Percentiles rank a stretch among this genome's conserved stretches.
These are phyloP conservation scores for Pterocles orientalis DNA, from an alignment of 2,113 vertebrate species.

Conservation along the genomic window DNA sequence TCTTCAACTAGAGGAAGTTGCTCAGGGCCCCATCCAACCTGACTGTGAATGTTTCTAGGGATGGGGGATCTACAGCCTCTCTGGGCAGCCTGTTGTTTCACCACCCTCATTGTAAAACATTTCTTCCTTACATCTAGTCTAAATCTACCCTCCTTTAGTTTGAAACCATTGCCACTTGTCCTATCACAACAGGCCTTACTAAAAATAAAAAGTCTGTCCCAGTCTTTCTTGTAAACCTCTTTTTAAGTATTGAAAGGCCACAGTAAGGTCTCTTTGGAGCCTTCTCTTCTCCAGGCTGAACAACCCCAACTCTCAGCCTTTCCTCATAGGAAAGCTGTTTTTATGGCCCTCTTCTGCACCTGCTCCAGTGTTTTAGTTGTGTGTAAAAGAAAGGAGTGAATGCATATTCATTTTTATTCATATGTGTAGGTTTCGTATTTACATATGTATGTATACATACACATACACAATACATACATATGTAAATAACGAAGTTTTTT, in stretches of 20 bases:
- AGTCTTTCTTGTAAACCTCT: not conserved
- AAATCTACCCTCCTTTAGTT: not conserved
- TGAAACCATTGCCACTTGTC: not conserved
- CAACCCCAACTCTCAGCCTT: not conserved
- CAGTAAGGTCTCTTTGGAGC: rapidly evolving
- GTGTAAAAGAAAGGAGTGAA: not conserved
- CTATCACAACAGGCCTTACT: rapidly evolving
- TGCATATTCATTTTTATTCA: not conserved
- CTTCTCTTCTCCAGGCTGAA: not conserved
- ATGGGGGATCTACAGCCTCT: too few species aligned
- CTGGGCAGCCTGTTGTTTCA: not conserved
- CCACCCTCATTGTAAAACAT: not conserved
- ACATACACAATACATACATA: not conserved
- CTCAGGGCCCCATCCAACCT: not conserved
- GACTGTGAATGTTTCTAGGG: not conserved
- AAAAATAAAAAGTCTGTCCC: not conserved
- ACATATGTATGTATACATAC: not conserved
- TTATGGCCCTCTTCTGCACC: not conserved
- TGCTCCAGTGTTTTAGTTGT: rapidly evolving
- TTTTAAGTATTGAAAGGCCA: not conserved
- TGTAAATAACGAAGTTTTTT: not conserved
- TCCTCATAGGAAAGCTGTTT: not conserved
- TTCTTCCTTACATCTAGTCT: not conserved
- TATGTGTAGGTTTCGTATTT: not conserved
- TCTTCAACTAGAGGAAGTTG: not conserved